Evolutionary conservation across 2,797 vertebrate genomes (phyloP), one percentile per base, ranked within the genome.

Genomic region (Melanotaenia nigrans): DNA sequence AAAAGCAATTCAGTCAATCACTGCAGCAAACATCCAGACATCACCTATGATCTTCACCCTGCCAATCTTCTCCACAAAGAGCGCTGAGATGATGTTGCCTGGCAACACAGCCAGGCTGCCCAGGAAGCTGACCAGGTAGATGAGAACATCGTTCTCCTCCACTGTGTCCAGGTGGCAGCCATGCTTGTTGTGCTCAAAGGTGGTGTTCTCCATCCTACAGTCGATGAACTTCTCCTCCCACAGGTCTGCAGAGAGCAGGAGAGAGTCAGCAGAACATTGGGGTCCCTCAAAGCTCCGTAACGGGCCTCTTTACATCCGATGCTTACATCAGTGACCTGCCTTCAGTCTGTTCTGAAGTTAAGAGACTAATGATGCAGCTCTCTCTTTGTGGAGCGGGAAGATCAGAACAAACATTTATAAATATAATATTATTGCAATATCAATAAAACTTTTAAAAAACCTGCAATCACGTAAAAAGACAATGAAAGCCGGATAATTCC

Each of bases 111-210:
- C 97, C 78, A 99, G 92, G 69, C 96, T 98, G 61, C 98, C 97
- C 61, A 99, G 90, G 87, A 99, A 99, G 93, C 97, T 98, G 91
- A 99, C 97, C 25, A 99, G 87, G 93, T 99, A 99, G 75, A 98
- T 95, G 24, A 99, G 93, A 36, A 97, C 96, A 58, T 98, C 98
- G 0, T 97, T 99, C 63, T 99, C 96, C 70, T 96, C 94, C 35
- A 92, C 88, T 0, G 94, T 92, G 90, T 98, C 95, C 75, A 98
- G 79, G 73, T 98, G 96, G 77, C 98, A 99, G 79, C 97, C 96
- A 20, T 93, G 92, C 85, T 96, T 98, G 78, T 94, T 93, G 28
- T 94, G 85, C 71, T 90, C 68, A 64, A 97, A 97, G 0, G 95
- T 94, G 40, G 75, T 86, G 81, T 99, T 98, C 83, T 96, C 94